Base-by-base conservation (phyloP, 2,888 invertebrate genomes). In the Scaptomyza caliginosa region DNA sequence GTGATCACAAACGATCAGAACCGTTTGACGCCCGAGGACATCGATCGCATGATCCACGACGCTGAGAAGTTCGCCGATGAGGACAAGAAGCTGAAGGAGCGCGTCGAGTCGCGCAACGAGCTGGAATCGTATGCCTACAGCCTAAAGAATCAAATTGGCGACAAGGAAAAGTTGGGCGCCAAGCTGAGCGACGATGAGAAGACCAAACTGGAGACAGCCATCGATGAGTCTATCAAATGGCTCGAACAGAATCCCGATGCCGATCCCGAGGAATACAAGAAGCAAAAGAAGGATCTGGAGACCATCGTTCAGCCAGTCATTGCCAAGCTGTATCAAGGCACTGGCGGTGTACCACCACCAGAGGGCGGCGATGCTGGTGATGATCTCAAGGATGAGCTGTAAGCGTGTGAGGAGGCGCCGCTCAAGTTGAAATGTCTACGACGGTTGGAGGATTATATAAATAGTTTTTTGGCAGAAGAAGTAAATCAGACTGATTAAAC, bases 21-120 rank as follows among this genome's bases (percentile, higher is more conserved):
- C 92, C 94, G 99, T 74, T 92, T 99, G 69, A 98, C 98, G 11
- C 99, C 98, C 4, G 99, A 99, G 81, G 99, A 99, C 88, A 99
- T 99, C 80, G 99, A 99, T 90, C 94, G 98, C 69, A 99, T 99
- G 99, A 98, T 99, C 92, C 97, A 97, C 92, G 99, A 99, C 90
- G 99, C 99, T 0, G 99, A 99, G 92, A 97, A 97, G 92, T 99
- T 99, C 92, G 98, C 99, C 16, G 99, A 99, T 89, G 99, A 99
- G 78, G 99, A 99, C 92, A 98, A 98, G 93, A 98, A 97, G 92
- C 93, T 98, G 74, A 98, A 98, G 92, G 98, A 99, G 92, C 94
- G 96, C 50, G 98, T 99, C 3, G 99, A 99, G 90, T 95, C 99
- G 3, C 95, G 98, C 76, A 99, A 99, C 91, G 99, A 99, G 90